Conservation (phyloP, 2,797 vertebrate species). For the Ctenochaetus hawaiiensis region DNA sequence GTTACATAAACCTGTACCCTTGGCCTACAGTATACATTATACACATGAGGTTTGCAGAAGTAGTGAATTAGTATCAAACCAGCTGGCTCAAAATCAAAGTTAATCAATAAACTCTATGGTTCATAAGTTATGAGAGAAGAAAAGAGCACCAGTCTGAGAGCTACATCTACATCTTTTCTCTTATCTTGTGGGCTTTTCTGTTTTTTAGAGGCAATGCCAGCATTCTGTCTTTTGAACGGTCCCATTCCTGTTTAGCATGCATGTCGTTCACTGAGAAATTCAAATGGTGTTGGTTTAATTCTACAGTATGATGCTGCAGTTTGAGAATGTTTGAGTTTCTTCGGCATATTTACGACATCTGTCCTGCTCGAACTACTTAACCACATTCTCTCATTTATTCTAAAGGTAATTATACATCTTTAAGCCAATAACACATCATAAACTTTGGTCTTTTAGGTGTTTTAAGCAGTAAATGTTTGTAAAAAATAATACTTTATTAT, state of each 20-base stretch:
- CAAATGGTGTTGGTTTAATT: constrained; percentile 32
- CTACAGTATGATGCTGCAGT: constrained; percentile 26
- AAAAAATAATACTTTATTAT: not conserved
- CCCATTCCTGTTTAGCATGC: constrained; percentile 45
- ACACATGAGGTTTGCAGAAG: not conserved
- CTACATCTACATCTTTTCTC: constrained; percentile 6
- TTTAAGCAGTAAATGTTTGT: constrained; percentile 7
- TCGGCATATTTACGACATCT: not conserved
- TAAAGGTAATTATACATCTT: not conserved
- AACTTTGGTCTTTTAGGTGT: constrained; percentile 2
- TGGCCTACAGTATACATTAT: not conserved
- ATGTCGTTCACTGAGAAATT: constrained; percentile 32
- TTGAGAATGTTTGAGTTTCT: constrained; percentile 27
- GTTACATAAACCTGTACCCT: not conserved
- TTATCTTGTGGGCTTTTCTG: constrained; percentile 25
- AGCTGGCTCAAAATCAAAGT: constrained; percentile 7
- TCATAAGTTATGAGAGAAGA: constrained; percentile 8
- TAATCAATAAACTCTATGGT: not conserved
- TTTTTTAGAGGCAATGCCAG: constrained; percentile 17
- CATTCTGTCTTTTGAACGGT: not conserved
- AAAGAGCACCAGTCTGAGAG: not conserved
- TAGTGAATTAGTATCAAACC: not conserved
- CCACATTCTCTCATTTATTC: not conserved
- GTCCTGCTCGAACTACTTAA: not conserved
- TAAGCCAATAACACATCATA: constrained; percentile 6